Base-by-base conservation (phyloP, 2,888 invertebrate genomes). In the Dynastes grantii region DNA sequence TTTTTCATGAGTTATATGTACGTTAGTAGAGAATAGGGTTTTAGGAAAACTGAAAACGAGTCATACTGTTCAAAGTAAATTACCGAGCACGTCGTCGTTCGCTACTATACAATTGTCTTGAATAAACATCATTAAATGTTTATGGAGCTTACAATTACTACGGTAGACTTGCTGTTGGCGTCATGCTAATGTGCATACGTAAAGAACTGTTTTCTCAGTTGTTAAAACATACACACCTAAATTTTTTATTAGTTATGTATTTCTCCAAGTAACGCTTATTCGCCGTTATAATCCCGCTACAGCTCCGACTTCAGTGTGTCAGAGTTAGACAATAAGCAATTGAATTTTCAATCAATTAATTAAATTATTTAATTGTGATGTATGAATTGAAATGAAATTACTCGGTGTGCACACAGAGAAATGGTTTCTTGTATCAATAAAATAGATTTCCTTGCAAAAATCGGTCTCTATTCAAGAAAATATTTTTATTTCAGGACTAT, bases 51-150 rank as follows among this genome's bases (percentile, higher is more conserved):
- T n/a, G 11, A 13, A 53, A 16, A 53, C 53, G 53, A 2, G 53
- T n/a, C n/a, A 5, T 13, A 16, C 5, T 53, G n/a, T 53, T 13
- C 53, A n/a, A 53, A 53, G 53, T n/a, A 53, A 53, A 0, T 53
- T 53, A n/a, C 53, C 53, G 53, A 16, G 53, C 16, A 53, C 53
- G 4, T n/a, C 53, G n/a, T 53, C 9, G 16, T 71, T 71, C 16
- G 71, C 53, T 53, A 6, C n/a, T 53, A n/a, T 22, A 22, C 67
- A 45, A 67, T 45, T 45, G 67, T 67, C 40, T 67, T 67, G 45
- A 67, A 45, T 45, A 45, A 67, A 67, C 9, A 16, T 40, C 67
- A 40, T 67, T 67, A 67, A 65, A 67, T 45, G 45, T 67, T 67
- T 67, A 53, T 29, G 4, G 49, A 45, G 29, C 45, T 67, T 67